A percentile compares a stretch with the other conserved stretches of the same genome.
Conservation (phyloP, 1,140 invertebrate species). For the Rhizoglyphus robini region DNA sequence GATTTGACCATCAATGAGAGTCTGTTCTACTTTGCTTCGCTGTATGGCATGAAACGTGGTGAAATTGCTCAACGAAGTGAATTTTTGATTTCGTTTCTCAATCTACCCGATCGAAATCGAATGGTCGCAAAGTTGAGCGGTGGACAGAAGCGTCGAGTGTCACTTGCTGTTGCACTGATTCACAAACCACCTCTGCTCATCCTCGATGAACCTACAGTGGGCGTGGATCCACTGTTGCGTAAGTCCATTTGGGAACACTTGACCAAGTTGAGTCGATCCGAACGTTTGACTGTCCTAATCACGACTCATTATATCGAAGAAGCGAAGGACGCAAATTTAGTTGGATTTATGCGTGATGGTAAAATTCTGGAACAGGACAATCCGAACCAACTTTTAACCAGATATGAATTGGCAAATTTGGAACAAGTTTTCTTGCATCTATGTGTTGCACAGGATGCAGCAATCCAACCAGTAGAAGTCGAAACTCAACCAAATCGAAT, state of each 20-base stretch:
- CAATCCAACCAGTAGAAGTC: constrained; percentile 47
- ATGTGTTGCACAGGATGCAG: constrained; percentile 42
- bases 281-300: constrained; percentile 35
- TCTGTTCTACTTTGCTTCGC: constrained; percentile 32
- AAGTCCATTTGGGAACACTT: no score
- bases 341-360: no score
- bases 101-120: background rate
- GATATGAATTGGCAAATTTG: constrained; percentile 64
- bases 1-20: constrained; percentile 34
- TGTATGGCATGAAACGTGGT: constrained; percentile 31
- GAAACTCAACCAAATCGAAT: constrained; percentile 36
- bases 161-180: no score
- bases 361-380: constrained; percentile 88
- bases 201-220: no score
- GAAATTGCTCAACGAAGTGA: constrained; percentile 26
- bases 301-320: constrained; percentile 39
- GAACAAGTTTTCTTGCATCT: constrained; percentile 89
- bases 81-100: constrained; percentile 29
- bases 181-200: no score
- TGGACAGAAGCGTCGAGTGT: no score
- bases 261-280: constrained; percentile 60
- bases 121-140: no score
- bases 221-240: no score
- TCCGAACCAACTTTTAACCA: constrained; percentile 61
- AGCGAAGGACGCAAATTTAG: no score